Base-by-base conservation (phyloP, 2,888 invertebrate species). In the Torymus auratus region DNA sequence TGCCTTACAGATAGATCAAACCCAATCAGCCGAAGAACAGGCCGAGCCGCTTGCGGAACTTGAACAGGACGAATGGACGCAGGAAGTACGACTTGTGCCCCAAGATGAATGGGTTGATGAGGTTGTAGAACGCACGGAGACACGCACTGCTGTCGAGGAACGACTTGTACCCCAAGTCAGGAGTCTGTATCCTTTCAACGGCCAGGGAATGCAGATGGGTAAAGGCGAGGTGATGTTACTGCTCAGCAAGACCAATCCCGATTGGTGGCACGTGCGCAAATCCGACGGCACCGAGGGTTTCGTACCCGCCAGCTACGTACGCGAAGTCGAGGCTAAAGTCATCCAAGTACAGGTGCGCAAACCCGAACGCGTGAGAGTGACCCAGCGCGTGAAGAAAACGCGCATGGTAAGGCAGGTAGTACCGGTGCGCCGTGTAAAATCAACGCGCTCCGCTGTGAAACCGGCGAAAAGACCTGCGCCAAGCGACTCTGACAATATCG, bases 181-280 rank as follows among this genome's bases (percentile, higher is more conserved):
- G 85, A 95, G 96, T 12, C 92, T 97, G 69, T 99, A 98, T 92
- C 95, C 96, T 14, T 99, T 98, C 93, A 95, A 94, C 75, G 98
- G 98, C 0, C 97, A 98, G 88, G 98, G 98, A 67, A 96, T 98
- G 92, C 94, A 95, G 69, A 96, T 98, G 94, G 93, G 93, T 75
- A 99, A 98, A 91, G 97, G 97, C 74, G 98, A 99, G 92, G 93
- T 95, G 1, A 96, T 99, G 96, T 95, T 97, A 88, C 93, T 99
- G 0, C 93, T 99, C 83, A 97, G 96, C 89, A 98, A 98, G 92
- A 98, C 97, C 10, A 99, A 99, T 91, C 95, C 96, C 0, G 99
- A 99, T 91, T 99, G 99, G 99, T 99, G 99, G 99, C 97, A 97
- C 86, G 97, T 99, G n/a, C 93, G 98, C 14, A 97, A 97, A 90